Base-by-base conservation (phyloP, 1,140 invertebrate genomes). In the Diachasma alloeum region DNA sequence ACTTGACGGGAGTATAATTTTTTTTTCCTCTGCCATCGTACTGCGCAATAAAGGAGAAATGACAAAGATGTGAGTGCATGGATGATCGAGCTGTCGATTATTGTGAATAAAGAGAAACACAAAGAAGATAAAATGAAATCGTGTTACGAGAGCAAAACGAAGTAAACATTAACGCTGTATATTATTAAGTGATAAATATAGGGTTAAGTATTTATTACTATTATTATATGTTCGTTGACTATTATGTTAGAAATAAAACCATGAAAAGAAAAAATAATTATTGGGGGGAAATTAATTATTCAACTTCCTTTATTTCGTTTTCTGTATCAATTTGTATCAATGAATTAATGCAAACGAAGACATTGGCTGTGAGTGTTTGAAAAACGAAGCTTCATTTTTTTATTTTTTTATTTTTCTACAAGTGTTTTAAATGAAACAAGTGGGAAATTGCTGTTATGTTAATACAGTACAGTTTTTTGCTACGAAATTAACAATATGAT, bases 231-330 rank as follows among this genome's bases (percentile, higher is more conserved):
- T 85, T 85, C 82, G 85, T 85, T 85, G 84, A 85, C 75, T 84
- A 83, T 85, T 86, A 83, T 79, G 84, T 86, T 86, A 85, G 84
- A 84, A 85, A 86, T 84, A 85, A 79, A 85, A 84, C 74, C 74
- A 79, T 72, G 26, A 56, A 72, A 70, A 36, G 4, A 73, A 67
- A 73, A 73, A 70, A 26, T n/a, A 46, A 37, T 8, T 46, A 11
- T 4, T 13, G 42, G 22, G 24, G 37, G 19, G n/a, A n/a, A n/a
- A n/a, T n/a, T n/a, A n/a, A n/a, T n/a, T n/a, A n/a, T n/a, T n/a
- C n/a, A n/a, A 42, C n/a, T n/a, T 31, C 11, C n/a, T 17, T 9
- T 17, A 69, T 39, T 17, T 4, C 3, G 4, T 15, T 19, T 56
- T 19, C 17, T 19, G 8, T 15, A 6, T 56, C n/a, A n/a, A n/a